Evolutionary conservation across 2,888 invertebrate species (phyloP), one percentile per base, ranked within the genome.

Genomic region (Epistrophe grossulariae): DNA sequence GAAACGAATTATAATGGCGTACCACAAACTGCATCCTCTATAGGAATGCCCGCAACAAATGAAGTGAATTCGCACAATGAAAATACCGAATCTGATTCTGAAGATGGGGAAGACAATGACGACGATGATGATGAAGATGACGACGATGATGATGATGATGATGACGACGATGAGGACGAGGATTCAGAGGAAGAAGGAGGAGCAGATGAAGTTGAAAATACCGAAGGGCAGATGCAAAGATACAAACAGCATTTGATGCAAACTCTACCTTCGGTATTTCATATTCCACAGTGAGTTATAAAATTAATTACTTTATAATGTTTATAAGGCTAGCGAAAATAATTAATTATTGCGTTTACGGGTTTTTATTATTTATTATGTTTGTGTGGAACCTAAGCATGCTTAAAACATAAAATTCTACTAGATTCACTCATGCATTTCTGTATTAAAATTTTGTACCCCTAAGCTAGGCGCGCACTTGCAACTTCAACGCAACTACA

Each of bases 61-160:
- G 59, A 74, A 84, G 64, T 76, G 38, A 88, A 79, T 60, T 80
- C 59, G 43, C 76, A 85, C 68, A 85, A 70, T 72, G 48, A 76
- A 70, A 88, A 88, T 24, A 55, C 50, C 0, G 74, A 72, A 5
- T 64, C 79, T 40, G 43, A 57, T 59, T 48, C 43, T 52, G 84
- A 80, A 60, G 88, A 79, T 9, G 84, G 77, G 10, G 73, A 78
- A 28, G 72, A 66, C 24, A 80, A 80, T 10, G 80, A 71, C 9
- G 79, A 87, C 24, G 24, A 24, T 3, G 24, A 71, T 4, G 79
- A 87, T 10, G 72, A 83, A 0, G 91, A 90, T 38, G 91, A 91
- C 66, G 91, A 91, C 6, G 90, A 91, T 0, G 90, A 91, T 15
- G 91, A 90, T 6, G 90, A 90, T 79, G 89, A 88, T 31, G 89